These are phyloP conservation scores for Heliconius melpomene DNA, from an alignment of 1,140 invertebrate genomes.

Conservation along the genomic window DNA sequence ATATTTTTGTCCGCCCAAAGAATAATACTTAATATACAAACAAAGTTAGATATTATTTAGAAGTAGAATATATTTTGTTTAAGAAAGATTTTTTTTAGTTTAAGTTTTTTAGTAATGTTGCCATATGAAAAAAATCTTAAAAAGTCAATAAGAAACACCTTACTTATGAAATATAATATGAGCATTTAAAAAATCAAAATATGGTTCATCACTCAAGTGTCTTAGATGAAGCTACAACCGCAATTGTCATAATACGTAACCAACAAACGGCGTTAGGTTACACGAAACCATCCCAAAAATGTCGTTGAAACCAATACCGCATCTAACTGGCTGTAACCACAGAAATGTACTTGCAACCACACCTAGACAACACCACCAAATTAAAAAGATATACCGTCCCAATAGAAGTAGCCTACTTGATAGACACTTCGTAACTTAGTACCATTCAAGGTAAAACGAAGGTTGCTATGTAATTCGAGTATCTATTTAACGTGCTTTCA, in stretches of 20 bases:
- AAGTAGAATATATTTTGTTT: not conserved
- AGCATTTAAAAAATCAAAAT: not conserved
- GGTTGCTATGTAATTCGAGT: constrained; percentile 51
- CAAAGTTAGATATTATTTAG: not conserved
- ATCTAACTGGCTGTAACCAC: constrained; percentile 61
- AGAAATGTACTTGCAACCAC: constrained; percentile 46
- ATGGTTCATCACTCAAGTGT: not conserved
- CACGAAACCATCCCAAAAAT: constrained; percentile 69
- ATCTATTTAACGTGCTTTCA: constrained; percentile 49
- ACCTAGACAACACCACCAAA: constrained; percentile 39
- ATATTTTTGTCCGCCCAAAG: not conserved
- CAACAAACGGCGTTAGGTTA: constrained; percentile 43
- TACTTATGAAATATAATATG: not conserved
- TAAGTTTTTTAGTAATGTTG: not conserved
- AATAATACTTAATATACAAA: not conserved
- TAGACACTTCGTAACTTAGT: constrained; percentile 29
- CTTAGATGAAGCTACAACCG: constrained; percentile 12
- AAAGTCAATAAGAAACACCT: not conserved
- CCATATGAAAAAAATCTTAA: not conserved
- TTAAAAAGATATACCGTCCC: constrained; percentile 35
- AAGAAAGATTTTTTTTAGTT: not conserved
- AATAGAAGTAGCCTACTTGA: constrained; percentile 38
- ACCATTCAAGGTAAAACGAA: constrained; percentile 52
- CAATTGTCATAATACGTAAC: constrained; percentile 47
- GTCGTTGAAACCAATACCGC: constrained; percentile 56